Evolutionary conservation across 1,140 invertebrate species (phyloP).

Genomic region (Delia radicum): DNA sequence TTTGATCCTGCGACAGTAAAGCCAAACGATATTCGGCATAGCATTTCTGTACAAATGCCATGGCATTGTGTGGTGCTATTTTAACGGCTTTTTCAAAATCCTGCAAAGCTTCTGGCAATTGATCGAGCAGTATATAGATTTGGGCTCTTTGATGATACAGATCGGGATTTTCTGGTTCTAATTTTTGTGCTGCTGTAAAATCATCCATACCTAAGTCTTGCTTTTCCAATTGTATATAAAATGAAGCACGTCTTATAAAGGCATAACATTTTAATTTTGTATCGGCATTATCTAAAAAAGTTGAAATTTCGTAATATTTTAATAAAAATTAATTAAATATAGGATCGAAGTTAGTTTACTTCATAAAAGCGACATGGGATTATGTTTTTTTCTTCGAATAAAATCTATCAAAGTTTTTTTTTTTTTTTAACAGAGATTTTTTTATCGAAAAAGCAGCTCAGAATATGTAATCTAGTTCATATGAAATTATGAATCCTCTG

Average conservation of each 20-base stretch:
- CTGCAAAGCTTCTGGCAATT: slow-evolving; percentile 72
- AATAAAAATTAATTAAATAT: too few relatives aligned
- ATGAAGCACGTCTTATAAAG: slow-evolving; percentile 83
- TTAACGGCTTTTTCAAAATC: slow-evolving; percentile 84
- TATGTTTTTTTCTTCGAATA: too few relatives aligned
- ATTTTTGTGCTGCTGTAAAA: slow-evolving; percentile 72
- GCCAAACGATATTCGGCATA: slow-evolving; percentile 79
- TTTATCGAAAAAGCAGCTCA: too few relatives aligned
- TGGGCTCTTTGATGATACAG: slow-evolving; percentile 77
- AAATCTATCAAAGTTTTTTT: too few relatives aligned
- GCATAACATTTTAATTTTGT: slow-evolving; percentile 77
- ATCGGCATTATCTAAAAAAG: slow-evolving; percentile 56
- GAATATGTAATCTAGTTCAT: too few relatives aligned
- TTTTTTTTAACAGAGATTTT: too few relatives aligned
- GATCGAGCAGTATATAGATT: slow-evolving; percentile 79
- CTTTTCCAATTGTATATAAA: slow-evolving; percentile 78
- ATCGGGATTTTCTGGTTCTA: slow-evolving; percentile 80
- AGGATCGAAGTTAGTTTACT: too few relatives aligned
- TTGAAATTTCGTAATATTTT: too few relatives aligned
- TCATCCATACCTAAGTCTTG: slow-evolving; percentile 72
- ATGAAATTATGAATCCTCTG: too few relatives aligned
- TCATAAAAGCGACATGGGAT: too few relatives aligned
- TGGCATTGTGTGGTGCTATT: slow-evolving; percentile 78
- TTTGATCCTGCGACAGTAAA: slow-evolving; percentile 59
- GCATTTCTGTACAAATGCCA: slow-evolving; percentile 84